Evolutionary conservation across 2,113 vertebrate genomes (phyloP).

Genomic region (Nibea coibor): DNA sequence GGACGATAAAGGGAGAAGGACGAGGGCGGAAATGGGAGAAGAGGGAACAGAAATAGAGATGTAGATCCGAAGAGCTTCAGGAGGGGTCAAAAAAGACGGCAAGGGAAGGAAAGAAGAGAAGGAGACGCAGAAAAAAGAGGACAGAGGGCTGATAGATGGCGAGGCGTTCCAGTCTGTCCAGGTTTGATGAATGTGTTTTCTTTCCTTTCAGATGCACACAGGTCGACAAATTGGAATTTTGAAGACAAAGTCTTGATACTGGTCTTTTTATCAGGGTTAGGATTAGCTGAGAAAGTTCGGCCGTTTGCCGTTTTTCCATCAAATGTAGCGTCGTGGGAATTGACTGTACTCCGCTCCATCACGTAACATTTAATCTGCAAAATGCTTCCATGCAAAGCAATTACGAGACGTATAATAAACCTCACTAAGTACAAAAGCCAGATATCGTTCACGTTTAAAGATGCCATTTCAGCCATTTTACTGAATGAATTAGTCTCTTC

Average conservation of each 20-base stretch:
- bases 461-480: background rate
- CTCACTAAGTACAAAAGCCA: background rate
- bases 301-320: background rate
- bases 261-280: too few relatives aligned
- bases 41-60: conserved; percentile 8
- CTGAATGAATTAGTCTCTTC: background rate
- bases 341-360: background rate
- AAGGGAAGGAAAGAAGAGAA: background rate
- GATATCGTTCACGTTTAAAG: background rate
- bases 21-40: background rate
- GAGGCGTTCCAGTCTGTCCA: background rate
- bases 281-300: background rate
- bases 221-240: background rate
- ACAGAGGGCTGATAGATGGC: background rate
- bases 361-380: background rate
- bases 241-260: background rate
- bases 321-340: too few relatives aligned
- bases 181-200: conserved; percentile 15
- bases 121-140: background rate
- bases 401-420: background rate
- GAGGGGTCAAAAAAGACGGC: background rate
- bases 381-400: background rate
- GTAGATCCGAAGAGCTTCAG: background rate
- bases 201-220: background rate
- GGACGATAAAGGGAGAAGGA: conserved; percentile 31